Evolutionary conservation across 2,888 invertebrate genomes (phyloP).

Genomic region (Nomada lathburiana): DNA sequence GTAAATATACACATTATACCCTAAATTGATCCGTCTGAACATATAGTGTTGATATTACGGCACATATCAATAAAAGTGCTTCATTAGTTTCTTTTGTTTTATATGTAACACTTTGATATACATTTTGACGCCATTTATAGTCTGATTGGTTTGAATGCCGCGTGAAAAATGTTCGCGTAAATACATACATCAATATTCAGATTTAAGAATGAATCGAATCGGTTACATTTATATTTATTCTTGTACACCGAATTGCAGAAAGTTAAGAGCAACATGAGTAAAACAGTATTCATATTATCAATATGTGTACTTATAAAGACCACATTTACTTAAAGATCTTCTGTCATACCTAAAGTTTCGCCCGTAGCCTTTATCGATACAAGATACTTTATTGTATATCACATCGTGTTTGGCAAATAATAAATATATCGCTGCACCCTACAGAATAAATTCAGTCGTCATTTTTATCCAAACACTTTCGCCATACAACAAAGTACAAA

Average conservation of each 20-base stretch:
- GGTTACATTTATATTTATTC: not conserved
- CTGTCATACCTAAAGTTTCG: not conserved
- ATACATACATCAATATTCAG: not conserved
- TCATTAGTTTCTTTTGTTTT: not conserved
- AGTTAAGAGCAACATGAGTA: not conserved
- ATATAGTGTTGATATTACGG: slow-evolving; percentile 2
- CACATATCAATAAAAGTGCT: not conserved
- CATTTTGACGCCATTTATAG: not conserved
- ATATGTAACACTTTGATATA: not conserved
- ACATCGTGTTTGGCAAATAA: slow-evolving; percentile 3
- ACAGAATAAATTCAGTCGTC: not conserved
- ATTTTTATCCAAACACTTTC: not conserved
- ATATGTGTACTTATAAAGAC: not conserved
- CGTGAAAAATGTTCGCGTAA: not conserved
- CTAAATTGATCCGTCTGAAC: not conserved
- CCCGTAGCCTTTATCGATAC: not conserved
- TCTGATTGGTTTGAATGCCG: not conserved
- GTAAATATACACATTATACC: slow-evolving; percentile 2
- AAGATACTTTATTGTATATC: slow-evolving; percentile 19
- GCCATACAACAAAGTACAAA: not conserved
- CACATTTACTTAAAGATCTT: not conserved
- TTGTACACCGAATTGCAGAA: not conserved
- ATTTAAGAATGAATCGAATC: not conserved
- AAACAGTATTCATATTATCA: not conserved
- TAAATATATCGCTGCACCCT: slow-evolving; percentile 20